Conservation (phyloP, 2,888 invertebrate genomes). For the Hypercompe scribonia region DNA sequence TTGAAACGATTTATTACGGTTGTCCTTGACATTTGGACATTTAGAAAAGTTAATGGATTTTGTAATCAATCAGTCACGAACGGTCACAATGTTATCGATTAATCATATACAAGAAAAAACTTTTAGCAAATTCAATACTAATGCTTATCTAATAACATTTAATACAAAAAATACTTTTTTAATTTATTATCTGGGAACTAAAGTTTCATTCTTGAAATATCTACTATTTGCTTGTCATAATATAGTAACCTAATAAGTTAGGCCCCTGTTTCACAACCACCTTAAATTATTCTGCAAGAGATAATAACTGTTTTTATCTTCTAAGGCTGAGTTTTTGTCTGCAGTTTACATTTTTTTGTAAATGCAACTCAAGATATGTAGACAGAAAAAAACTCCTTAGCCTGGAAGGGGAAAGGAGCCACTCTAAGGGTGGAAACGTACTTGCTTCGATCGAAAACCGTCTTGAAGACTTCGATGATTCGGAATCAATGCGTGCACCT, state of each 20-base stretch:
- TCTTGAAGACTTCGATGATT: not conserved
- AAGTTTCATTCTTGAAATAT: not conserved
- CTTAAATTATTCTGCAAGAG: too few relatives aligned
- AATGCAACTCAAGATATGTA: too few relatives aligned
- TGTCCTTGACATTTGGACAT: not conserved
- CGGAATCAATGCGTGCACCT: not conserved
- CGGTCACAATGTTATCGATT: not conserved
- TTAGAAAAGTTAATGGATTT: slow-evolving; percentile 1
- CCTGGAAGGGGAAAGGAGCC: not conserved
- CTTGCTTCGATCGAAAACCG: not conserved
- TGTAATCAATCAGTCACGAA: not conserved
- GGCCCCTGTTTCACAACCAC: too few relatives aligned
- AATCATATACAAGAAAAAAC: not conserved
- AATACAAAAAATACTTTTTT: not conserved
- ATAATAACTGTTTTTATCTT: too few relatives aligned
- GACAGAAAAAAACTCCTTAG: not conserved
- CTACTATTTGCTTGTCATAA: not conserved
- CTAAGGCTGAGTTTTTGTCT: too few relatives aligned
- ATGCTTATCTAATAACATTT: not conserved
- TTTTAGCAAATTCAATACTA: not conserved
- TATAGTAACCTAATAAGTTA: too few relatives aligned
- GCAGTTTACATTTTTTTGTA: too few relatives aligned
- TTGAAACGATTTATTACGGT: not conserved
- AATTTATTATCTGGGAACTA: not conserved
- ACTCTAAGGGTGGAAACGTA: not conserved